Percentiles rank a stretch among this genome's conserved stretches.
These are phyloP conservation scores for Acestrorhynchus altus DNA, from an alignment of 2,797 vertebrate genomes.

Conservation along the genomic window DNA sequence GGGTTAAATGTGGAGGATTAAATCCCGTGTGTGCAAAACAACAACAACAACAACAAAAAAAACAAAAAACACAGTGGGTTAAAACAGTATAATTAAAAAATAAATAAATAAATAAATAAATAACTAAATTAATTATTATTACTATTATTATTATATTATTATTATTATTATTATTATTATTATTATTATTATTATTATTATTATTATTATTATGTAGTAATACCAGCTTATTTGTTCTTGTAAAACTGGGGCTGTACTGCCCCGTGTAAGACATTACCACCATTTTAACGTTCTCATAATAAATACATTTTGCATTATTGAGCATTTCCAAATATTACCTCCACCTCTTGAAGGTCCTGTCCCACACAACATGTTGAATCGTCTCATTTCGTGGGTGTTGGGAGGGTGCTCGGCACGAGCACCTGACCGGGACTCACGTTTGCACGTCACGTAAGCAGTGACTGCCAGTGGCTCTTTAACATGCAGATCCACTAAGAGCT, in stretches of 20 bases:
- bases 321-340: not conserved
- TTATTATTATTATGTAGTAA: too few species aligned
- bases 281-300: not conserved
- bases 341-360: not conserved
- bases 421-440: not conserved
- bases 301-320: constrained; percentile 10
- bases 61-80: too few species aligned
- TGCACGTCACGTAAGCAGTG: constrained; percentile 11
- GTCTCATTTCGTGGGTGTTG: not conserved
- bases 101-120: too few species aligned
- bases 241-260: not conserved
- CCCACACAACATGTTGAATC: constrained; percentile 11
- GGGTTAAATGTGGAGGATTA: too few species aligned
- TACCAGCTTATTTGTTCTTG: not conserved
- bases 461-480: constrained; percentile 1
- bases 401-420: not conserved
- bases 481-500: not conserved
- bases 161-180: too few species aligned
- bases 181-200: too few species aligned
- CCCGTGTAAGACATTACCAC: not conserved
- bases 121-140: too few species aligned
- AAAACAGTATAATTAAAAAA: too few species aligned
- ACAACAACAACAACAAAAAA: too few species aligned
- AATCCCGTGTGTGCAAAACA: too few species aligned
- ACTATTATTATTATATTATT: too few species aligned